phyloP scores from a whole-genome alignment of 2,797 vertebrate species.

The Micrastur ruficollis region DNA sequence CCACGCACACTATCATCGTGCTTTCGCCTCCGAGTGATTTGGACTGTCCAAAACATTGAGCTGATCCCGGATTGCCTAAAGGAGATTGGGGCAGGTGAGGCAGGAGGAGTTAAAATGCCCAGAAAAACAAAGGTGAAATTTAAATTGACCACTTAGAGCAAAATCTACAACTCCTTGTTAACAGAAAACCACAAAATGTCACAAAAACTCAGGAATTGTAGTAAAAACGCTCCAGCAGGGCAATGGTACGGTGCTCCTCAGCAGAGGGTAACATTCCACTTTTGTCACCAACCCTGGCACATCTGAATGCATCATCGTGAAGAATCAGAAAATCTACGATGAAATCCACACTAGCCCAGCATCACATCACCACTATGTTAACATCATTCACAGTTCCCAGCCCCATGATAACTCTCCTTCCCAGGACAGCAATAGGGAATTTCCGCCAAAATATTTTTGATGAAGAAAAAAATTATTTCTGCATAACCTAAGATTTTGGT shows the following conservation, averaged over 20 bases:
- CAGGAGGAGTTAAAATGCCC: neutral
- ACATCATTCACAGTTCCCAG: neutral
- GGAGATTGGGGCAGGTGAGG: neutral
- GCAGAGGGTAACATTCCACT: neutral
- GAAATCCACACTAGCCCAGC: neutral
- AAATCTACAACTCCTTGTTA: neutral
- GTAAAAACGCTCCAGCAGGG: neutral
- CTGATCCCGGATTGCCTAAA: neutral
- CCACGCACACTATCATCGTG: rapidly evolving
- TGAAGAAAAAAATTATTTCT: neutral
- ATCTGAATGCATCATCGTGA: neutral
- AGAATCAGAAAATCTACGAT: neutral
- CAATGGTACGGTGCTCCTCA: neutral
- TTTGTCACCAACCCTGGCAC: neutral
- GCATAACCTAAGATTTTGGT: neutral
- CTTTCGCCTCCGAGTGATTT: neutral
- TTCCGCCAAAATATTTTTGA: neutral
- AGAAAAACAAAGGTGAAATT: neutral
- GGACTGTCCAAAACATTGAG: neutral
- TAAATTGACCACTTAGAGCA: neutral
- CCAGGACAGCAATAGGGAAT: neutral
- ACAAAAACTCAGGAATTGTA: neutral
- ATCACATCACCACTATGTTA: neutral
- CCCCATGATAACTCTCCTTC: neutral
- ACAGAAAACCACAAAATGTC: neutral